Conservation (phyloP, 2,113 vertebrate genomes). For the Oreotrochilus melanogaster region DNA sequence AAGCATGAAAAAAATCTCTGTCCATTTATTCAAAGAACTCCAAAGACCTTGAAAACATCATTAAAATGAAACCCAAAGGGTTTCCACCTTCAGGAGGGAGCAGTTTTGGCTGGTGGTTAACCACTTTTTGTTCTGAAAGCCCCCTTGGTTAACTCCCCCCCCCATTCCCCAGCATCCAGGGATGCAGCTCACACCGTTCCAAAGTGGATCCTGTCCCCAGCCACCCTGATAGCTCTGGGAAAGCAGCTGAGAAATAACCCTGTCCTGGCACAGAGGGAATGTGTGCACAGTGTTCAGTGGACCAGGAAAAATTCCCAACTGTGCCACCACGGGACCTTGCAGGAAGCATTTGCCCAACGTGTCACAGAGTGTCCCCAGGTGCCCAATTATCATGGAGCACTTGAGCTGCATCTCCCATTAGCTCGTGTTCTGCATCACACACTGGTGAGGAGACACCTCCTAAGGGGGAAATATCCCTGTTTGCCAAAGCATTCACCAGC, state of each 20-base stretch:
- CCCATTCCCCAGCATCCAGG: background rate
- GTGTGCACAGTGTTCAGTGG: fast-evolving
- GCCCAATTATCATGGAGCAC: background rate
- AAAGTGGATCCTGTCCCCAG: background rate
- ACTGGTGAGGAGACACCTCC: background rate
- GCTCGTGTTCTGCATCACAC: background rate
- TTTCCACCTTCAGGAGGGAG: background rate
- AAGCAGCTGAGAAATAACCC: background rate
- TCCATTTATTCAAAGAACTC: background rate
- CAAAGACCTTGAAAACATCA: background rate
- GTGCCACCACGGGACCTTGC: background rate
- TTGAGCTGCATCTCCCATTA: background rate
- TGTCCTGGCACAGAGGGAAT: background rate
- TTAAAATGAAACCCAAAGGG: background rate
- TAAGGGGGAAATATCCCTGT: background rate
- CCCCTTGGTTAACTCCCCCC: background rate
- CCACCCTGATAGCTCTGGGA: fast-evolving
- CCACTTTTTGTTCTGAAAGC: background rate
- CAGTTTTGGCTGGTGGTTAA: background rate
- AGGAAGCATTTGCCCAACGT: background rate
- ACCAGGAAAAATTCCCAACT: background rate
- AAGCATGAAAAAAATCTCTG: background rate
- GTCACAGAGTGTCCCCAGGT: background rate
- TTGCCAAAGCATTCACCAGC: background rate
- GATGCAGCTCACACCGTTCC: fast-evolving